phyloP scores from a whole-genome alignment of 2,113 vertebrate species.

The Lophochroa leadbeateri region DNA sequence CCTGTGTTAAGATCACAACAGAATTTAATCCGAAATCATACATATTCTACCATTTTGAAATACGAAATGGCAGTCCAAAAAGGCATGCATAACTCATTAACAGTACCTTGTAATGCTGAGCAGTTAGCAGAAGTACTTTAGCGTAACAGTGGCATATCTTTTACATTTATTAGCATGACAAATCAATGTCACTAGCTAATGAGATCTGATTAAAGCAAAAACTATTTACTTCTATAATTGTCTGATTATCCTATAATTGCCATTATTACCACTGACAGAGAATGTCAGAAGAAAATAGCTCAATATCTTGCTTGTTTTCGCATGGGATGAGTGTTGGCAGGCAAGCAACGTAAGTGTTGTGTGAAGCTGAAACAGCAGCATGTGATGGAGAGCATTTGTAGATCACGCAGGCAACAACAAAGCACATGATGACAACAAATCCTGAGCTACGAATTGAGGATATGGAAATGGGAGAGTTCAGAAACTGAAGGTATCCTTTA shows the following conservation, averaged over 20 bases:
- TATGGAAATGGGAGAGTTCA: not conserved
- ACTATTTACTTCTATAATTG: not conserved
- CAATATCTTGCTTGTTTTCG: not conserved
- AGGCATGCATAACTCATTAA: not conserved
- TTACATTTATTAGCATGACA: not conserved
- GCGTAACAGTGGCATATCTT: not conserved
- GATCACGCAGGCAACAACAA: not conserved
- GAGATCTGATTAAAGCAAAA: constrained; percentile 2
- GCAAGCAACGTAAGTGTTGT: not conserved
- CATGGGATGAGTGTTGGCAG: not conserved
- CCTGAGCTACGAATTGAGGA: not conserved
- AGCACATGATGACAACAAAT: not conserved
- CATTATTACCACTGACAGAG: not conserved
- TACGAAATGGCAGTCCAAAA: not conserved
- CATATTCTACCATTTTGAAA: not conserved
- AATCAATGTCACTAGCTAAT: not conserved
- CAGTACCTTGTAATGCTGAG: not conserved
- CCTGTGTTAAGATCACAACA: not conserved
- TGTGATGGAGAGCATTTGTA: not conserved
- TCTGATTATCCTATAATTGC: not conserved
- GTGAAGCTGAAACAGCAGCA: not conserved
- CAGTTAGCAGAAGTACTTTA: not conserved
- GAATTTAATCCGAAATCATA: not conserved
- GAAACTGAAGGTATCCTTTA: not conserved
- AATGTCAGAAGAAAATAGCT: not conserved